phyloP scores from a whole-genome alignment of 2,888 invertebrate species.

The Bombylius major region DNA sequence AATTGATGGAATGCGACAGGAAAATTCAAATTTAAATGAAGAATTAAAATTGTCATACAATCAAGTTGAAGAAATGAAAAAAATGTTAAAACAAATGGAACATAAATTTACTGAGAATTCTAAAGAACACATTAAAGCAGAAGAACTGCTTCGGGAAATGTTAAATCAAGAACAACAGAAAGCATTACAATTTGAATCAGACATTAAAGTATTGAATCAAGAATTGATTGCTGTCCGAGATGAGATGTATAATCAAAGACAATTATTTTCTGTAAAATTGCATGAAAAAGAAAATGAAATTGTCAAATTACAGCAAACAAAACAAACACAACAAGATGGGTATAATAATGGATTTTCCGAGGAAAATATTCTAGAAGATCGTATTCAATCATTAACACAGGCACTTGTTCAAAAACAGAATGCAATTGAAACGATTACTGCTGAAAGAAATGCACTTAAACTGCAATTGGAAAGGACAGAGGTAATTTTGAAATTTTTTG shows the following conservation, averaged over 20 bases:
- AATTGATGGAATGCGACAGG: constrained; percentile 43
- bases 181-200: constrained; percentile 31
- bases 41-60: constrained; percentile 21
- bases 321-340: constrained; percentile 38
- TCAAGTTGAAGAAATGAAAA: constrained; percentile 17
- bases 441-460: constrained; percentile 73
- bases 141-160: constrained; percentile 18
- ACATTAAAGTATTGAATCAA: constrained; percentile 30
- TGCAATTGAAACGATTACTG: constrained; percentile 65
- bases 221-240: constrained; percentile 34
- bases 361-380: constrained; percentile 23
- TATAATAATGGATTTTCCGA: constrained; percentile 19
- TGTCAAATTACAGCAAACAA: constrained; percentile 32
- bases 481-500: constrained; percentile 34
- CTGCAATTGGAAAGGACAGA: constrained; percentile 72
- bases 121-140: background rate
- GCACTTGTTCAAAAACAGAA: constrained; percentile 77
- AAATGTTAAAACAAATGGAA: constrained; percentile 8
- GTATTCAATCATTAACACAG: constrained; percentile 56
- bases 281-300: constrained; percentile 42
- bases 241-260: constrained; percentile 31
- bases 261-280: constrained; percentile 22
- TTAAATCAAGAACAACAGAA: constrained; percentile 38
- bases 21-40: constrained; percentile 22
- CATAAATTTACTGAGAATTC: constrained; percentile 5